Evolutionary conservation across 2,888 invertebrate genomes (phyloP), one percentile per base, ranked within the genome.

Genomic region (Phoronis australis): DNA sequence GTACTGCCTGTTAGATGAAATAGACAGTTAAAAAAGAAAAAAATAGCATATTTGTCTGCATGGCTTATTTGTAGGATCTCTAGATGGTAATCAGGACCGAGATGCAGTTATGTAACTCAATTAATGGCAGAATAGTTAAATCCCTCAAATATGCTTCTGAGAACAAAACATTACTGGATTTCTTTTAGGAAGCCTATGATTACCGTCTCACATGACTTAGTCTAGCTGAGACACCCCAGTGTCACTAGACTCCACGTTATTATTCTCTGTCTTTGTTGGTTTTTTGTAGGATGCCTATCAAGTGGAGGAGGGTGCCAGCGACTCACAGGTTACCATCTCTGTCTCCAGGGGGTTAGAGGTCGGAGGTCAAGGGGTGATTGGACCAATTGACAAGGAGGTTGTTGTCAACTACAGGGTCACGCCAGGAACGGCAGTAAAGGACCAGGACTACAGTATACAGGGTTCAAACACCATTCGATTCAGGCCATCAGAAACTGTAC

Each of bases 261-360:
- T 31, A 12, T 31, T 31, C 31, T 39, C 9, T 5, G 3, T 4
- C 24, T 21, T 47, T 5, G 12, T 47, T 25, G 4, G 23, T 40
- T n/a, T 42, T 21, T 56, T 60, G n/a, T 55, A 74, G 73, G 48
- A 40, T 37, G 60, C 63, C 39, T 69, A 64, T 48, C 46, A 62
- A 21, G 65, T 65, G 50, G 65, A 68, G 18, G 73, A 73, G 50
- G 60, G 59, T 1, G 52, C 60, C 24, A 59, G 53, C 2, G 49
- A 52, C 23, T 52, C 47, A 22, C 49, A 48, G 1, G 47, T 63
- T 4, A 51, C 42, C 15, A 42, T 73, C 4, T 48, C 44, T 4
- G 61, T 74, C 12, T 55, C 46, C 24, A 55, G 75, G 40, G 75
- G 75, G 9, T 44, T 71, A 6, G 59, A 57, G 9, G 26, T 37